These are phyloP conservation scores for Ligdia adustata DNA, from an alignment of 2,888 invertebrate species.

Conservation along the genomic window DNA sequence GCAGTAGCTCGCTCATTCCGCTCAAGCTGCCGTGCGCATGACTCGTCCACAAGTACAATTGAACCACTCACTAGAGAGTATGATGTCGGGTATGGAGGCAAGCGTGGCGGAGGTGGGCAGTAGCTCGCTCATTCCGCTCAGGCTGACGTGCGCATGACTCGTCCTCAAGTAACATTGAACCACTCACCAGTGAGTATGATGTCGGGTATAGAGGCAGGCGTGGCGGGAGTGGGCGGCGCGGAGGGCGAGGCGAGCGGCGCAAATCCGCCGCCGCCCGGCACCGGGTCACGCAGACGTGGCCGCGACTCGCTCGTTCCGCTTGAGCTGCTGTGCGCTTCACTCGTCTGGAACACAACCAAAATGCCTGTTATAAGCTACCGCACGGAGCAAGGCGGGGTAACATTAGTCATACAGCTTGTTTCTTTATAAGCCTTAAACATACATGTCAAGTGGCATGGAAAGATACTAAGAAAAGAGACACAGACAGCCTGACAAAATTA, in stretches of 20 bases:
- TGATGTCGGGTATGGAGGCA: conserved; percentile 85
- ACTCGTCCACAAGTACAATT: too few species aligned
- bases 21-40: too few species aligned
- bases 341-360: conserved; percentile 35
- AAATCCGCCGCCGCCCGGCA: conserved; percentile 83
- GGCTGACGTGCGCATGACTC: conserved; percentile 41
- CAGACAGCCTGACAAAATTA: too few species aligned
- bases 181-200: conserved; percentile 91
- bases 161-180: too few species aligned
- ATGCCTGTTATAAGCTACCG: too few species aligned
- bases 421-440: too few species aligned
- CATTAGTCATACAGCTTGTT: too few species aligned
- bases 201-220: conserved; percentile 92
- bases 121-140: conserved; percentile 40
- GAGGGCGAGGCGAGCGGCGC: conserved; percentile 67
- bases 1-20: too few species aligned
- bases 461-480: too few species aligned
- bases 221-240: conserved; percentile 80
- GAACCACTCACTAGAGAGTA: too few species aligned
- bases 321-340: conserved; percentile 41
- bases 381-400: too few species aligned
- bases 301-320: conserved; percentile 40
- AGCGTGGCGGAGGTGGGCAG: conserved; percentile 86
- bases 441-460: too few species aligned
- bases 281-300: conserved; percentile 64